Percentiles rank a stretch among this genome's conserved stretches.
phyloP scores from a whole-genome alignment of 2,113 vertebrate genomes.

The Melozone crissalis region DNA sequence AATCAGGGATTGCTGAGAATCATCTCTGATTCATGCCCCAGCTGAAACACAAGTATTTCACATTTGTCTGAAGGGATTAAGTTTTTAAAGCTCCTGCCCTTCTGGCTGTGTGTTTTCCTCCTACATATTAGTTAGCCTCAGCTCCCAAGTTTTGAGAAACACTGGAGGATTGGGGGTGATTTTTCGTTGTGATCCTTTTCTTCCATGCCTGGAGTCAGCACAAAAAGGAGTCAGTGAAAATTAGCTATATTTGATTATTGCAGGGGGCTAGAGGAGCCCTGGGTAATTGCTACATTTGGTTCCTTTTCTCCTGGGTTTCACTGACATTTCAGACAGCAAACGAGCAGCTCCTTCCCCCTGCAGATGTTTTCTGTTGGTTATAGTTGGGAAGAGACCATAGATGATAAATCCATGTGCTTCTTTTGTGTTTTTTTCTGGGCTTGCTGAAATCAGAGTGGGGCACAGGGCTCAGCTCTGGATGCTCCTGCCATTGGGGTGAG shows the following conservation, averaged over 20 bases:
- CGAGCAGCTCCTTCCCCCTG: background rate
- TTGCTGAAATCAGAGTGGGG: background rate
- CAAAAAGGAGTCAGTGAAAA: background rate
- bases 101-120: background rate
- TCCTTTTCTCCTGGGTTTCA: slow-evolving; percentile 33
- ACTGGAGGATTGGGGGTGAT: background rate
- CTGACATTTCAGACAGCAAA: slow-evolving; percentile 33
- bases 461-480: background rate
- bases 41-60: slow-evolving; percentile 8
- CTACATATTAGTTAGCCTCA: background rate
- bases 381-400: slow-evolving; percentile 5
- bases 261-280: background rate
- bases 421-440: background rate
- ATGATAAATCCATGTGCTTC: slow-evolving; percentile 13
- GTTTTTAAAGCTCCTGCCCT: background rate
- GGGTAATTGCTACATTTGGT: background rate
- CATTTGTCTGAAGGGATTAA: slow-evolving; percentile 36
- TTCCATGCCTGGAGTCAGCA: background rate
- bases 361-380: slow-evolving; percentile 62
- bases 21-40: background rate
- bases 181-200: slow-evolving; percentile 23
- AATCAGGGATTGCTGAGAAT: background rate
- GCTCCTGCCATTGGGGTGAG: background rate
- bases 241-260: background rate
- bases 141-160: background rate